Percentiles rank a stretch among this genome's conserved stretches.
These are phyloP conservation scores for Andrena dorsata DNA, from an alignment of 2,888 invertebrate species.

Conservation along the genomic window DNA sequence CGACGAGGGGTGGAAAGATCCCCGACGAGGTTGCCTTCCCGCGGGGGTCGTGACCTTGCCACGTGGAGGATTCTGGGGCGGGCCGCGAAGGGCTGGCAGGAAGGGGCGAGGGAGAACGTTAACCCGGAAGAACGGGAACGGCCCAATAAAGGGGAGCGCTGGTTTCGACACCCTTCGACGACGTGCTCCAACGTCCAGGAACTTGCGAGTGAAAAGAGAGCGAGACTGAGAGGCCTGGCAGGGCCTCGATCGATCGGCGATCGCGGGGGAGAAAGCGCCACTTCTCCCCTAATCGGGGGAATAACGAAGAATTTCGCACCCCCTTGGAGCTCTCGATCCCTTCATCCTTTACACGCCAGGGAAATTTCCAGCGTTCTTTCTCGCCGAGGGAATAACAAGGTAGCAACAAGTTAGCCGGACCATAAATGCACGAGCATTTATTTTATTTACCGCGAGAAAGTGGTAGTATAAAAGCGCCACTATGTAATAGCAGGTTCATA, in stretches of 20 bases:
- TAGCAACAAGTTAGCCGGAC: no score
- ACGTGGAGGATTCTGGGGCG: slow-evolving; percentile 58
- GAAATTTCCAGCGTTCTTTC: no score
- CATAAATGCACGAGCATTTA: no score
- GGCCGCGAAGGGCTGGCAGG: slow-evolving; percentile 25
- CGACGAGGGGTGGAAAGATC: slow-evolving; percentile 67
- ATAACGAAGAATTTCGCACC: no score
- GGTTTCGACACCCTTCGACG: slow-evolving; percentile 45
- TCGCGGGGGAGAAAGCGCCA: no score
- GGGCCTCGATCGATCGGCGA: background rate
- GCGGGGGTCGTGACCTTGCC: slow-evolving; percentile 80
- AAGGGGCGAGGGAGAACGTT: slow-evolving; percentile 68
- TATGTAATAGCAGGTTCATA: no score
- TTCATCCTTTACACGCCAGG: no score
- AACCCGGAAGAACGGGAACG: slow-evolving; percentile 71
- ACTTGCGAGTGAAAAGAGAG: background rate
- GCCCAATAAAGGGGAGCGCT: slow-evolving; percentile 63
- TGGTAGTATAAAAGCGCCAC: no score
- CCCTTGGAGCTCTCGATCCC: no score
- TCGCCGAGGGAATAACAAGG: no score
- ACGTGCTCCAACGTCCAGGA: background rate
- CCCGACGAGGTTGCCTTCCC: slow-evolving; percentile 62
- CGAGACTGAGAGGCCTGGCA: background rate
- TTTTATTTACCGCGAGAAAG: no score
- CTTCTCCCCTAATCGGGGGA: no score